Evolutionary conservation across 2,113 vertebrate genomes (phyloP).

Genomic region (Megaptera novaeangliae): DNA sequence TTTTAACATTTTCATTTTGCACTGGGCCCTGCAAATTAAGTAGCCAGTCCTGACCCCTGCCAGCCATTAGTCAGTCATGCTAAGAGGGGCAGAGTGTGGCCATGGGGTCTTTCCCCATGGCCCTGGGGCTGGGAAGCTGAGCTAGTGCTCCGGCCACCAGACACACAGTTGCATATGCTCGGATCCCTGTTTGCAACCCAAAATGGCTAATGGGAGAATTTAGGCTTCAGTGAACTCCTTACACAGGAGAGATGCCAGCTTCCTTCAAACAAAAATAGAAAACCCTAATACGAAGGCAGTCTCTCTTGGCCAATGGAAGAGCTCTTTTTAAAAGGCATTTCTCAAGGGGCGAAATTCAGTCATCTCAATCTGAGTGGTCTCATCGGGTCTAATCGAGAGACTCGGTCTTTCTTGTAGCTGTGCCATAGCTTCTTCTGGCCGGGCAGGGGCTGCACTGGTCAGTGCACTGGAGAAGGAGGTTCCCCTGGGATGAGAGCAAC

Average conservation of each 20-base stretch:
- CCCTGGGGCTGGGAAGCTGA: neutral
- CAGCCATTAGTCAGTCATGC: neutral
- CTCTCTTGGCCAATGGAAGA: slow-evolving; percentile 34
- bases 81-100: neutral
- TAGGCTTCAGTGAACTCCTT: slow-evolving; percentile 45
- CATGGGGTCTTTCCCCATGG: neutral
- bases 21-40: neutral
- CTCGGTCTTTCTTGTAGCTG: neutral
- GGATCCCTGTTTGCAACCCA: slow-evolving; percentile 43
- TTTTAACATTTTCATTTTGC: neutral
- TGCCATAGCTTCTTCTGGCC: neutral
- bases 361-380: slow-evolving; percentile 30
- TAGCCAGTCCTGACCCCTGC: neutral
- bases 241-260: slow-evolving; percentile 52
- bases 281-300: slow-evolving; percentile 52
- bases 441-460: neutral
- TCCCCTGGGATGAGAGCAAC: neutral
- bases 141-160: neutral
- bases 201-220: slow-evolving; percentile 70
- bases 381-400: slow-evolving; percentile 6
- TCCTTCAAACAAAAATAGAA: slow-evolving; percentile 68
- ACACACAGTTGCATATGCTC: neutral
- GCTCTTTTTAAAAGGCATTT: slow-evolving; percentile 37
- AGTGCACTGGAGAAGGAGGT: neutral
- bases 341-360: slow-evolving; percentile 46